Percentiles rank a stretch among this genome's conserved stretches.
Conservation (phyloP, 2,888 invertebrate species). For the Eristalinus aeneus region DNA sequence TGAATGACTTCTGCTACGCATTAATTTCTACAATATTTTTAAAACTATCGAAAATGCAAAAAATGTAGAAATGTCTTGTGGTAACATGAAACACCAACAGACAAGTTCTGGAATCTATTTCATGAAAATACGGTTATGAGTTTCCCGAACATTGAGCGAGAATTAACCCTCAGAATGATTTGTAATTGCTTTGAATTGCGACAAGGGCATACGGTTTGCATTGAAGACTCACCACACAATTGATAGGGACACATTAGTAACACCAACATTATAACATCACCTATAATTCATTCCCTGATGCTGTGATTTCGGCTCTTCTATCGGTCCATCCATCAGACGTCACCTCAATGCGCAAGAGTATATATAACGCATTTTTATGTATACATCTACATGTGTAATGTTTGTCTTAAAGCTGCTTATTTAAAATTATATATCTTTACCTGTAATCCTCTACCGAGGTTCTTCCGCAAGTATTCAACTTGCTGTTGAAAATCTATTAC, state of each 20-base stretch:
- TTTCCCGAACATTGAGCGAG: slow-evolving; percentile 25
- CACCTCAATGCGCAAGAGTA: slow-evolving; percentile 26
- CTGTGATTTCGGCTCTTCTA: slow-evolving; percentile 23
- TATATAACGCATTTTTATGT: no score
- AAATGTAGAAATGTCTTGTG: slow-evolving; percentile 6
- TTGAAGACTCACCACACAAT: slow-evolving; percentile 18
- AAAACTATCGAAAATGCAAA: background rate
- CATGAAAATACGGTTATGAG: slow-evolving; percentile 20
- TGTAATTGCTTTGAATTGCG: slow-evolving; percentile 10
- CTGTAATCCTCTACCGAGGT: background rate
- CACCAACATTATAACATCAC: slow-evolving; percentile 47
- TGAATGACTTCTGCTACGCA: background rate
- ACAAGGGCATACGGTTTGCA: background rate
- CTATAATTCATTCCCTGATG: slow-evolving; percentile 29
- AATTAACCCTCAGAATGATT: slow-evolving; percentile 30
- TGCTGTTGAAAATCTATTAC: slow-evolving; percentile 33
- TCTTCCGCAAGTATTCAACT: background rate
- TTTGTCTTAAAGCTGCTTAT: no score
- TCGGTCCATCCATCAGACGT: background rate
- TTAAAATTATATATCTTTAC: background rate
- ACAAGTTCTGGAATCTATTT: slow-evolving; percentile 31
- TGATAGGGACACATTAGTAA: slow-evolving; percentile 47
- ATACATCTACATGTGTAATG: no score
- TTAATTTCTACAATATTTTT: background rate
- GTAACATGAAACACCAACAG: slow-evolving; percentile 36